Base-by-base conservation (phyloP, 35 echinoderm and acorn worm genomes). In the Strongylocentrotus purpuratus region DNA sequence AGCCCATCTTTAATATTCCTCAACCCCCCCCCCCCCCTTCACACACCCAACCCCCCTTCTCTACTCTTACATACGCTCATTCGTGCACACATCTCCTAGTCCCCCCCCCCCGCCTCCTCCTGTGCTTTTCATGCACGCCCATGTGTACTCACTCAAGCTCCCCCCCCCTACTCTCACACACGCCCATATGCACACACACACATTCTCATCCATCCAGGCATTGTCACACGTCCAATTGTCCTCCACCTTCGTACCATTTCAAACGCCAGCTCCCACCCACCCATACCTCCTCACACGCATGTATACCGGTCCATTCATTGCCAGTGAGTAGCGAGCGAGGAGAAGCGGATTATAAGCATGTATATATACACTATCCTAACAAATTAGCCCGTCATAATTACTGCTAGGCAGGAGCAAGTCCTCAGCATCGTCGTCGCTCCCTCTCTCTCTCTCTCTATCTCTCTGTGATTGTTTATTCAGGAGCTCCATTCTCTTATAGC, bases 311-410 rank as follows among this genome's bases (percentile, higher is more conserved):
- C 65, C 65, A 78, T 78, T 78, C 65, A 78, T 78, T 78, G 15
- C 2, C 87, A 20, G 32, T 45, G 31, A 17, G 52, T 59, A 11
- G 52, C 52, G 52, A 85, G 85, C n/a, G 87, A 46, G 45, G 12
- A 89, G 87, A 28, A 18, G 87, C 32, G 22, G 87, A 89, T 89
- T 89, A 89, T 17, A 89, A 89, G 32, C 87, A 46, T 89, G 87
- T 89, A 89, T 89, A 86, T 86, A 89, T 89, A 46, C 45, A 89
- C 87, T 46, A 46, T 89, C 33, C 87, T 46, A 89, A 89, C 87
- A 89, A 89, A 89, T 89, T 89, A 89, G 12, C 87, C 87, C 45
- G 15, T 89, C 87, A 89, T 89, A 89, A 89, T 89, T 89, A 89
- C 87, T 89, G 33, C 33, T 28, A 28, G 87, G 87, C 87, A 7